These are phyloP conservation scores for Uropsilus gracilis DNA, from an alignment of 2,113 vertebrate species.

Conservation along the genomic window DNA sequence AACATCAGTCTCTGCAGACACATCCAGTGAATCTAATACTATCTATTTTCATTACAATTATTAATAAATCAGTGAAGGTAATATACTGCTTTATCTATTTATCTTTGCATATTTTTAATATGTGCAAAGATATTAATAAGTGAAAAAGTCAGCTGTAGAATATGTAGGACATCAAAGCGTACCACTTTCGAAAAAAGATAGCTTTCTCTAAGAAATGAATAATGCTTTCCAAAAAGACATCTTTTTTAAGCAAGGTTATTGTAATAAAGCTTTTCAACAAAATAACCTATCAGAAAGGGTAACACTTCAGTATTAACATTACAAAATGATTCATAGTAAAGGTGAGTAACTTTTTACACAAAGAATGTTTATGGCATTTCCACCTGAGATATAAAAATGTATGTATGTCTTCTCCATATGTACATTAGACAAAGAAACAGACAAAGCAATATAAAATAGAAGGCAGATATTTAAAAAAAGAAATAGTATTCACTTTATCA, in stretches of 20 bases:
- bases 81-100: constrained; percentile 24
- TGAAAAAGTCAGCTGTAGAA: too few relatives aligned
- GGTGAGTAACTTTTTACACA: neutral
- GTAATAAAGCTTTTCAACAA: constrained; percentile 30
- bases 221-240: constrained; percentile 18
- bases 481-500: neutral
- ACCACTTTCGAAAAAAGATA: too few relatives aligned
- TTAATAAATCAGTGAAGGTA: neutral
- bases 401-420: neutral
- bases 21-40: neutral
- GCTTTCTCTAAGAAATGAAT: constrained; percentile 41
- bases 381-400: constrained; percentile 41
- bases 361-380: constrained; percentile 35
- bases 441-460: neutral
- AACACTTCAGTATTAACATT: neutral
- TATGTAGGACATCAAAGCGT: too few relatives aligned
- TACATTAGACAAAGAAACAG: neutral
- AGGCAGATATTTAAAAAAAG: neutral
- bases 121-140: too few relatives aligned
- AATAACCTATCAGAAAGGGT: constrained; percentile 28
- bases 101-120: too few relatives aligned
- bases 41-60: constrained; percentile 23
- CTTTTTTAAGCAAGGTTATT: neutral
- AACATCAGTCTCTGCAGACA: neutral
- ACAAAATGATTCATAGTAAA: constrained; percentile 22